These are phyloP conservation scores for Solenopsis fugax DNA, from an alignment of 1,140 invertebrate species.

Conservation along the genomic window DNA sequence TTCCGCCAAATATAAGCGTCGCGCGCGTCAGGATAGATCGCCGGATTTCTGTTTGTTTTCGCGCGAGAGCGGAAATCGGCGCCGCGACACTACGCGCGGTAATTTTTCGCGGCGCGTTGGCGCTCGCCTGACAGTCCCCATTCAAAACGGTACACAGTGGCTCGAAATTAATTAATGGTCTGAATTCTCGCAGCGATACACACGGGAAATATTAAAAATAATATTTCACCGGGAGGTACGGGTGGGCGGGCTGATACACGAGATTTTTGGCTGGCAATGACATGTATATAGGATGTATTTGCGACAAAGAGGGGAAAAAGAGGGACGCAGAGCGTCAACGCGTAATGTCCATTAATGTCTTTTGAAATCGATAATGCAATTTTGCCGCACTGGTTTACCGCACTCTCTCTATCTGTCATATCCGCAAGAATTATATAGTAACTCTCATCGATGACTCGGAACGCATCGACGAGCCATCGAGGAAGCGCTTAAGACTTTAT, in stretches of 20 bases:
- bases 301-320: background rate
- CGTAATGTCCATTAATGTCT: slow-evolving; percentile 54
- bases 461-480: background rate
- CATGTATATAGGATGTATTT: slow-evolving; percentile 36
- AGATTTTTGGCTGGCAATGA: slow-evolving; percentile 57
- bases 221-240: slow-evolving; percentile 46
- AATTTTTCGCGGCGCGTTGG: slow-evolving; percentile 55
- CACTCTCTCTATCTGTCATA: slow-evolving; percentile 4
- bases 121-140: slow-evolving; percentile 51
- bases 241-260: slow-evolving; percentile 30
- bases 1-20: slow-evolving; percentile 53
- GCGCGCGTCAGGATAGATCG: slow-evolving; percentile 40
- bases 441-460: background rate
- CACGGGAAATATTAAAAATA: slow-evolving; percentile 65
- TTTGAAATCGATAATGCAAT: slow-evolving; percentile 48
- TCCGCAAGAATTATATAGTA: slow-evolving; percentile 18
- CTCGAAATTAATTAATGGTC: slow-evolving; percentile 61
- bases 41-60: slow-evolving; percentile 61
- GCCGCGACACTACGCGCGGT: slow-evolving; percentile 32
- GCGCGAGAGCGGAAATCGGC: slow-evolving; percentile 49
- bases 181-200: slow-evolving; percentile 53
- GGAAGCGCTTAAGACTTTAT: background rate
- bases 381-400: slow-evolving; percentile 22
- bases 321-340: slow-evolving; percentile 10
- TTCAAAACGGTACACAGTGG: slow-evolving; percentile 56